Conservation (phyloP, 2,797 vertebrate species). For the Sylvilagus floridanus region DNA sequence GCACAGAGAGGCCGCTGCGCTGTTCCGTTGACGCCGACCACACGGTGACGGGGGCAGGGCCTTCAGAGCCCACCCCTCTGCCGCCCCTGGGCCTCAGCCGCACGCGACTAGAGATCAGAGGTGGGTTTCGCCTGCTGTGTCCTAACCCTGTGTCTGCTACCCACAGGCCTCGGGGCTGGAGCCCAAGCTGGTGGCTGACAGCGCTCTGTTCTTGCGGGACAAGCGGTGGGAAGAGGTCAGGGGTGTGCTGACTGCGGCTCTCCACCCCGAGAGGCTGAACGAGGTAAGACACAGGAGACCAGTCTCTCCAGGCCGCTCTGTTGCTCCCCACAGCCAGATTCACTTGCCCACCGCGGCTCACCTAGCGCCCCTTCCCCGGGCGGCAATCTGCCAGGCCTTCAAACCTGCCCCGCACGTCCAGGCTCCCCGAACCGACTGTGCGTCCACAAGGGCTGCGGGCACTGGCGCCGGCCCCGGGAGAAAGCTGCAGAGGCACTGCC, state of each 20-base stretch:
- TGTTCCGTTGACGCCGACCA: not conserved
- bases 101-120: not conserved
- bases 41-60: not conserved
- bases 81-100: not conserved
- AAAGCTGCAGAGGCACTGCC: not conserved
- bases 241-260: conserved; percentile 89
- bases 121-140: not conserved
- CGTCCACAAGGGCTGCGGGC: no score
- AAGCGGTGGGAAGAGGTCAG: conserved; percentile 92
- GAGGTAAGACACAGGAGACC: conserved; percentile 88
- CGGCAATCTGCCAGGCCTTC: not conserved
- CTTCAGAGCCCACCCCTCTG: not conserved
- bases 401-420: not conserved
- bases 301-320: not conserved
- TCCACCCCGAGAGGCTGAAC: conserved; percentile 92
- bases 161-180: conserved; percentile 87
- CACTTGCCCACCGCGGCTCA: not conserved
- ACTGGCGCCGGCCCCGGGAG: not conserved
- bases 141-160: conserved; percentile 24
- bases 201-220: conserved; percentile 92
- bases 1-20: not conserved
- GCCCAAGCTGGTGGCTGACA: conserved; percentile 92
- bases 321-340: no score
- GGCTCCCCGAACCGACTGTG: not conserved
- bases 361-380: accelerated